Evolutionary conservation across 1,140 invertebrate species (phyloP).

Genomic region (Lordiphosa clarofinis): DNA sequence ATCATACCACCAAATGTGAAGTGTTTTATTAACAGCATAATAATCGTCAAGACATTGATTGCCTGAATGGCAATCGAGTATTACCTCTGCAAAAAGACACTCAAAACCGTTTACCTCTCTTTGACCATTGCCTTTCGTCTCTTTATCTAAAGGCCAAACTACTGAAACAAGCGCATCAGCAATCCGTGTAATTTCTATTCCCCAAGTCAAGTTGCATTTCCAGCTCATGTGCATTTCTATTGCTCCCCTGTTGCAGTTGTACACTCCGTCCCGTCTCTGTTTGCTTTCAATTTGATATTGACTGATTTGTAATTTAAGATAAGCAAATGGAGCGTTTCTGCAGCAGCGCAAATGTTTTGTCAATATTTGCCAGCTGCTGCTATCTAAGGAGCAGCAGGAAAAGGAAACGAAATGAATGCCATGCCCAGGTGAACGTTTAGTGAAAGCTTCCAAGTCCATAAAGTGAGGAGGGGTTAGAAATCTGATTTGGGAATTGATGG

Average conservation of each 20-base stretch:
- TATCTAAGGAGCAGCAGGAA: neutral
- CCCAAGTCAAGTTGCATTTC: slow-evolving; percentile 13
- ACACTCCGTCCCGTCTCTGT: slow-evolving; percentile 33
- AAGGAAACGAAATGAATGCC: slow-evolving; percentile 4
- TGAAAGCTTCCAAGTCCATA: neutral
- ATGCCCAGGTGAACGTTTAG: slow-evolving; percentile 29
- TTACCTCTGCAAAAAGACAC: too few relatives aligned
- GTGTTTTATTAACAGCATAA: too few relatives aligned
- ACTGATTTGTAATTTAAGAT: slow-evolving; percentile 77
- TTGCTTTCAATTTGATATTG: slow-evolving; percentile 70
- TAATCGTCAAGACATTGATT: too few relatives aligned
- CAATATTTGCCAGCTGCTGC: slow-evolving; percentile 56
- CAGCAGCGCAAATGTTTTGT: slow-evolving; percentile 60
- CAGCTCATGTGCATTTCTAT: slow-evolving; percentile 45
- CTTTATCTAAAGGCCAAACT: too few relatives aligned
- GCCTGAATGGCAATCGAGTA: too few relatives aligned
- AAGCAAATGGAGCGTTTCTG: slow-evolving; percentile 58
- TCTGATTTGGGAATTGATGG: too few relatives aligned
- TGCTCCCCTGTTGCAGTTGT: slow-evolving; percentile 21
- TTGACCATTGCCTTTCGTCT: too few relatives aligned
- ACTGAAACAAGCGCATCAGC: too few relatives aligned
- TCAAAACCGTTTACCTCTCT: too few relatives aligned
- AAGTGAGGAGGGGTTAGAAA: too few relatives aligned
- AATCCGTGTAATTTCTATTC: too few relatives aligned
- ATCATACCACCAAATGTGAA: too few relatives aligned